phyloP scores from a whole-genome alignment of 2,888 invertebrate genomes.

The Microlaimidae sp. region DNA sequence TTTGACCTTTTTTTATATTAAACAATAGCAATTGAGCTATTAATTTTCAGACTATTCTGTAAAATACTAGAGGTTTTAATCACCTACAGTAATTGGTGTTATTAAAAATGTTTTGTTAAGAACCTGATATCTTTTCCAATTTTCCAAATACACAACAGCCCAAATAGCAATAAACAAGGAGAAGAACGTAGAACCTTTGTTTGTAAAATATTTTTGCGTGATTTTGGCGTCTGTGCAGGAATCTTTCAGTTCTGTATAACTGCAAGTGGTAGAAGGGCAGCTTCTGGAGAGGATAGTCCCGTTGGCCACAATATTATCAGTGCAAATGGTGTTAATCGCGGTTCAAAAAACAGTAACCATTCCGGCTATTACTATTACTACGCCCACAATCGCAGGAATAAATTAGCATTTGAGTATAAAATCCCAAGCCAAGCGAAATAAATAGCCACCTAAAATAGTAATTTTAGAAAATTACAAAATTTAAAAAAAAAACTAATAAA shows the following conservation, averaged over 20 bases:
- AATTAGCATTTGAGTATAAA: constrained; percentile 79
- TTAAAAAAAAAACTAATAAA: no score
- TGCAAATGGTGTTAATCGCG: background rate
- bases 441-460: constrained; percentile 45
- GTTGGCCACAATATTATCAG: constrained; percentile 49
- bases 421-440: constrained; percentile 88
- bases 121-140: constrained; percentile 84
- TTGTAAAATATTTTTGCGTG: constrained; percentile 3
- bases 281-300: constrained; percentile 72
- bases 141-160: constrained; percentile 73
- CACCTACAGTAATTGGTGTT: no score
- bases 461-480: no score
- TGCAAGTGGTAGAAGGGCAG: constrained; percentile 55
- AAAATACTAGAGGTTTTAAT: no score
- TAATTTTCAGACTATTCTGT: no score
- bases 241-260: constrained; percentile 59
- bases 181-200: constrained; percentile 42
- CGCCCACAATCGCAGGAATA: constrained; percentile 65
- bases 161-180: constrained; percentile 87
- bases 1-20: no score
- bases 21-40: no score
- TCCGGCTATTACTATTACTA: constrained; percentile 66
- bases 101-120: no score
- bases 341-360: constrained; percentile 50
- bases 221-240: constrained; percentile 49